Conservation (phyloP, 1,140 invertebrate species). For the Drosophila aff. region DNA sequence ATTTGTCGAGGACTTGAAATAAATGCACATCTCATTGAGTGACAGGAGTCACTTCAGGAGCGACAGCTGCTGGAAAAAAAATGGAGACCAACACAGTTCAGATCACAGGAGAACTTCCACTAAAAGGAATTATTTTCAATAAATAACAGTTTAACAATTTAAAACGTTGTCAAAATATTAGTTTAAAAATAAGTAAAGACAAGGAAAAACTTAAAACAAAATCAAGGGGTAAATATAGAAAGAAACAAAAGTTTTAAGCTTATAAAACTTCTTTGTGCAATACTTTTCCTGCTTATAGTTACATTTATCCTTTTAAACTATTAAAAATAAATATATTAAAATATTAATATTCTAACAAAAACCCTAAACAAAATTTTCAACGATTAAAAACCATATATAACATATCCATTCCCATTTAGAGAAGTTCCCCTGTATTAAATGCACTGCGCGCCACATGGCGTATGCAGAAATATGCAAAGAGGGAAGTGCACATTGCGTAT, state of each 20-base stretch:
- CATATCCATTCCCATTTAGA: background rate
- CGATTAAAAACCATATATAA: background rate
- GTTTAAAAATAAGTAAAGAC: no score
- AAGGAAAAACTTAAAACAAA: background rate
- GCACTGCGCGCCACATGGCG: slow-evolving; percentile 24
- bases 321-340: no score
- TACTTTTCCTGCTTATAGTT: background rate
- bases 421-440: slow-evolving; percentile 18
- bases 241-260: background rate
- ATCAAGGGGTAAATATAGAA: background rate
- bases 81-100: background rate
- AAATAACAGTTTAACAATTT: background rate
- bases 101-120: slow-evolving; percentile 1
- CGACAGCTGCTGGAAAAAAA: slow-evolving; percentile 24
- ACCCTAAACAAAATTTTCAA: background rate
- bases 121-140: background rate
- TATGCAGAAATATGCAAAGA: slow-evolving; percentile 64
- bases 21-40: slow-evolving; percentile 52
- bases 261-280: no score
- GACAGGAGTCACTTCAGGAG: slow-evolving; percentile 44
- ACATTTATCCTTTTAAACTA: no score
- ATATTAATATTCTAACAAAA: no score
- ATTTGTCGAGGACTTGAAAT: slow-evolving; percentile 47
- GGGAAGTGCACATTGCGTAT: slow-evolving; percentile 45
- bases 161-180: background rate